These are phyloP conservation scores for Sebastolobus altivelis DNA, from an alignment of 2,797 vertebrate genomes.

Conservation along the genomic window DNA sequence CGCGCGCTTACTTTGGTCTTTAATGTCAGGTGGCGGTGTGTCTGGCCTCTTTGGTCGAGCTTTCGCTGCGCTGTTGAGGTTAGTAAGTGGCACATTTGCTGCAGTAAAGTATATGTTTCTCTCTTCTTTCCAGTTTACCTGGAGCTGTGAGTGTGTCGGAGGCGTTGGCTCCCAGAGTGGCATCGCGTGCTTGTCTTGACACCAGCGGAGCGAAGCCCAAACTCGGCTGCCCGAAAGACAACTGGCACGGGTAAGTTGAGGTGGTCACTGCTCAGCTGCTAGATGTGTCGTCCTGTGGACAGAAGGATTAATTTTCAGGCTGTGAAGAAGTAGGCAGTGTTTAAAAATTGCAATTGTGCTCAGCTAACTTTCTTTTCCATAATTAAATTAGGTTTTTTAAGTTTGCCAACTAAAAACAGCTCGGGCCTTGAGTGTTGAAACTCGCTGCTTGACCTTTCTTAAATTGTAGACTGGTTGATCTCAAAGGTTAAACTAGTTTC, in stretches of 20 bases:
- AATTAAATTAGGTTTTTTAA: too few species aligned
- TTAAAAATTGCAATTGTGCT: background rate
- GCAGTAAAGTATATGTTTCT: background rate
- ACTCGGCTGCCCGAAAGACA: conserved; percentile 89
- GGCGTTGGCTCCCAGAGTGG: conserved; percentile 53
- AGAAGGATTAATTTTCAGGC: background rate
- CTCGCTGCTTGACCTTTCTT: background rate
- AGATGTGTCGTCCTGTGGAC: background rate
- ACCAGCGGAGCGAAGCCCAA: conserved; percentile 89
- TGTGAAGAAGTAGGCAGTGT: background rate
- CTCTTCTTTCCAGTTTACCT: conserved; percentile 79
- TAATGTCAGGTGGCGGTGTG: too few species aligned
- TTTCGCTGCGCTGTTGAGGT: background rate
- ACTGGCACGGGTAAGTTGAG: conserved; percentile 91
- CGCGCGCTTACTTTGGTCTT: too few species aligned
- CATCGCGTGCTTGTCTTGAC: conserved; percentile 78
- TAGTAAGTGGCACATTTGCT: background rate
- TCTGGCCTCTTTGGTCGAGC: too few species aligned
- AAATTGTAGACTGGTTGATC: background rate
- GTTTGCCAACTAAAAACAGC: background rate
- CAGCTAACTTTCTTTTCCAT: background rate
- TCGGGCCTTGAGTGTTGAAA: background rate
- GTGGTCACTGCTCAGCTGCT: background rate
- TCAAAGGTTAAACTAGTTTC: too few species aligned
- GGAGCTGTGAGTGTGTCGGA: conserved; percentile 85